Percentiles rank a stretch among this genome's conserved stretches.
These are phyloP conservation scores for Trichomalopsis sarcophagae DNA, from an alignment of 1,140 invertebrate species.

Conservation along the genomic window DNA sequence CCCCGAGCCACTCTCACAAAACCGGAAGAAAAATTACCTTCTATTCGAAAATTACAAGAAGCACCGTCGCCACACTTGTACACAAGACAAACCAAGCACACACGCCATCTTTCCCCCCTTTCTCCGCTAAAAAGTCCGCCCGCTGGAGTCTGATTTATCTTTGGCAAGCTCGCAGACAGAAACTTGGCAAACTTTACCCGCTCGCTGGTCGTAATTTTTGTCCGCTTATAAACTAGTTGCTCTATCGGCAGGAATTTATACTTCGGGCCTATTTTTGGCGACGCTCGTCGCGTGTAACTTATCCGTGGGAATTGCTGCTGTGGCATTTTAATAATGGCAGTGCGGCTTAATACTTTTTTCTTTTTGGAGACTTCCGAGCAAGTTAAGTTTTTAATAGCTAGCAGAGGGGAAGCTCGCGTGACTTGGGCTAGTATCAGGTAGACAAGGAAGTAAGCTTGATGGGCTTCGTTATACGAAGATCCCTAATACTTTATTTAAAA, in stretches of 20 bases:
- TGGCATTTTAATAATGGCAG: background rate
- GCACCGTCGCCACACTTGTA: background rate
- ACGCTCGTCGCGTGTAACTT: background rate
- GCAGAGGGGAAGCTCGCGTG: background rate
- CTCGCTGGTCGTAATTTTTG: constrained; percentile 7
- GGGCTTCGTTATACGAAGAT: no score
- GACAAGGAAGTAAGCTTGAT: no score
- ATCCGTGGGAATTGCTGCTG: background rate
- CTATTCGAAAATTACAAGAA: background rate
- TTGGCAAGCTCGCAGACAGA: constrained; percentile 38
- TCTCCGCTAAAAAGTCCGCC: background rate
- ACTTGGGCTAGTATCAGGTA: background rate
- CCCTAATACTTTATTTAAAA: background rate
- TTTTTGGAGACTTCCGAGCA: background rate
- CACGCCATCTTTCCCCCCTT: background rate
- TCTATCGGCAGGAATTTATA: background rate
- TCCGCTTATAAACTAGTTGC: constrained; percentile 32
- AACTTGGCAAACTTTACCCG: constrained; percentile 26
- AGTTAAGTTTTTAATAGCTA: background rate
- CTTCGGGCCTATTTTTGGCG: background rate
- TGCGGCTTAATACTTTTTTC: background rate
- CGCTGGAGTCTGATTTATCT: constrained; percentile 24
- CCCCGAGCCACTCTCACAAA: background rate
- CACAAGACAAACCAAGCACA: background rate
- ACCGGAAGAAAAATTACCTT: background rate